Percentiles rank a stretch among this genome's conserved stretches.
These are phyloP conservation scores for Coptodon rendalli DNA, from an alignment of 2,113 vertebrate species.

Conservation along the genomic window DNA sequence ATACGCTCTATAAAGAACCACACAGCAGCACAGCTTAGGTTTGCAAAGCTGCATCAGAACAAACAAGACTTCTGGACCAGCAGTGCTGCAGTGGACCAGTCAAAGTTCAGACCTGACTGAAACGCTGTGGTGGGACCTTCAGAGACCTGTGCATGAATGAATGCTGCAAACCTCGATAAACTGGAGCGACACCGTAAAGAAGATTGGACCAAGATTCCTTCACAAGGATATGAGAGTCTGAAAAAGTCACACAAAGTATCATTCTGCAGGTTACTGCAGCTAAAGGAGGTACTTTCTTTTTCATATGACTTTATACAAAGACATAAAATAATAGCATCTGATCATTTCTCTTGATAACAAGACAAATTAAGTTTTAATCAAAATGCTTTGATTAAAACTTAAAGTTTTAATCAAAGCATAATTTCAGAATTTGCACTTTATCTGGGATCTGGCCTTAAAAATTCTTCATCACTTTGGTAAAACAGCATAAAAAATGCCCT, in stretches of 20 bases:
- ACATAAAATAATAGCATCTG: neutral
- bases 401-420: neutral
- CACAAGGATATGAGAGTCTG: neutral
- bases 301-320: neutral
- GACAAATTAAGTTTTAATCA: neutral
- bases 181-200: neutral
- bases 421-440: neutral
- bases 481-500: neutral
- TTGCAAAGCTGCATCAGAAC: neutral
- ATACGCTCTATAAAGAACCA: neutral
- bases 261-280: neutral
- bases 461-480: neutral
- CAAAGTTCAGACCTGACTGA: neutral
- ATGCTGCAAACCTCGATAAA: neutral
- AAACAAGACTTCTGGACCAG: neutral
- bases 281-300: neutral
- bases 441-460: neutral
- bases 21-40: neutral
- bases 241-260: neutral
- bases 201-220: neutral
- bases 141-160: neutral
- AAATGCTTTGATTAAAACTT: neutral
- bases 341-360: neutral
- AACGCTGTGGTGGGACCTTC: neutral
- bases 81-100: neutral